Evolutionary conservation across 2,113 vertebrate species (phyloP).

Genomic region (Tetrao urogallus): DNA sequence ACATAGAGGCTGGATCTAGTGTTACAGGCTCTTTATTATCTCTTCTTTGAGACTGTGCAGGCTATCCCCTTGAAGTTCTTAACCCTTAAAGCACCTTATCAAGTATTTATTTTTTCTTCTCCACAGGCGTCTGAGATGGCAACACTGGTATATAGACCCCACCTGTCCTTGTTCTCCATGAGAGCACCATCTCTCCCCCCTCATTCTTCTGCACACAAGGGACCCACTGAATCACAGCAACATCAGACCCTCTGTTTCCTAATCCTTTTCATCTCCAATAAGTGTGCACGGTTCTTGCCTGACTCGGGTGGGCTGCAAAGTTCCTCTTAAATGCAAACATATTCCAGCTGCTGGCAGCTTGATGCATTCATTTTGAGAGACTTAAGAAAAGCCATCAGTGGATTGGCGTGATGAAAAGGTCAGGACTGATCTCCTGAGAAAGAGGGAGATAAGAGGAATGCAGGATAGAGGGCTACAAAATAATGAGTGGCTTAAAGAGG

Average conservation of each 20-base stretch:
- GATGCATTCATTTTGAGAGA: background rate
- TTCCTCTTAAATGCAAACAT: conserved; percentile 12
- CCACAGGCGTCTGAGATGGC: conserved; percentile 59
- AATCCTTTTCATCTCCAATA: conserved; percentile 26
- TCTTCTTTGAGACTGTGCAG: conserved; percentile 61
- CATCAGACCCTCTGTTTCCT: background rate
- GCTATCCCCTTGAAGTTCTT: conserved; percentile 69
- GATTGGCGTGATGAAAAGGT: background rate
- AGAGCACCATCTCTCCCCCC: background rate
- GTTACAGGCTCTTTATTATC: conserved; percentile 68
- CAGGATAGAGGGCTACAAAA: background rate
- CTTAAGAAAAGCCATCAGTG: background rate
- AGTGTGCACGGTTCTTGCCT: background rate
- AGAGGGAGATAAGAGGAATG: background rate
- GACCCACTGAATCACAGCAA: background rate
- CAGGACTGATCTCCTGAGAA: background rate
- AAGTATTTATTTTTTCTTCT: conserved; percentile 74
- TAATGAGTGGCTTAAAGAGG: background rate
- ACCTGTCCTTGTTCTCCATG: conserved; percentile 26
- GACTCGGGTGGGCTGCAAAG: background rate
- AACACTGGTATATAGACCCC: conserved; percentile 27
- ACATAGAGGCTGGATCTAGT: conserved; percentile 63
- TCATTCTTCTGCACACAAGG: background rate
- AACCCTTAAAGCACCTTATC: conserved; percentile 66
- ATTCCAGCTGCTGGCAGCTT: conserved; percentile 5